Evolutionary conservation across 2,113 vertebrate genomes (phyloP).

Genomic region (Nerophis lumbriciformis): DNA sequence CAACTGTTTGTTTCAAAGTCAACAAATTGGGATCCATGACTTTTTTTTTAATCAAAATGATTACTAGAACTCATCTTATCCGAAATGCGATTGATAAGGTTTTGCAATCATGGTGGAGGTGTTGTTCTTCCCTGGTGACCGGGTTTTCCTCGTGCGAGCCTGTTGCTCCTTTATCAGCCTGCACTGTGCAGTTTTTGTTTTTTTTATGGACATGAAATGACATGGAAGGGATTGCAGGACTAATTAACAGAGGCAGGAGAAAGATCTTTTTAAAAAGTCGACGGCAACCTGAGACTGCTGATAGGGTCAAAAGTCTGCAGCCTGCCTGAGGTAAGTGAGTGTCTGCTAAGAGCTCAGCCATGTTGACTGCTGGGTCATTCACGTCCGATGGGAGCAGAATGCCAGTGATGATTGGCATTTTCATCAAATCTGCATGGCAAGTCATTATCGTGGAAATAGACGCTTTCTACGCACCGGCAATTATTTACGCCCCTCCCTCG

Average conservation of each 20-base stretch:
- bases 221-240: conserved; percentile 41
- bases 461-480: conserved; percentile 32
- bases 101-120: conserved; percentile 57
- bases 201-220: conserved; percentile 49
- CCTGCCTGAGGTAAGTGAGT: conserved; percentile 31
- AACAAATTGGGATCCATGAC: conserved; percentile 14
- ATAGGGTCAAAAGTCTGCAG: conserved; percentile 41
- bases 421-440: conserved; percentile 45
- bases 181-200: conserved; percentile 29
- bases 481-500: conserved; percentile 37
- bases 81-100: conserved; percentile 62
- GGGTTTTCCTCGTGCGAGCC: conserved; percentile 46
- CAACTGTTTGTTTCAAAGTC: too few relatives aligned
- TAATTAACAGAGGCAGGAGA: conserved; percentile 57
- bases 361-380: conserved; percentile 30
- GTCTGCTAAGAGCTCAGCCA: conserved; percentile 20
- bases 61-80: conserved; percentile 10
- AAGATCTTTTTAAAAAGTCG: conserved; percentile 35
- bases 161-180: conserved; percentile 56
- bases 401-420: conserved; percentile 38
- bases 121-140: conserved; percentile 50
- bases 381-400: conserved; percentile 29
- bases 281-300: conserved; percentile 41
- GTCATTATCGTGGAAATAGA: conserved; percentile 41
- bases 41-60: conserved; percentile 8